phyloP scores from a whole-genome alignment of 2,113 vertebrate genomes.

The Atlantisia rogersi region DNA sequence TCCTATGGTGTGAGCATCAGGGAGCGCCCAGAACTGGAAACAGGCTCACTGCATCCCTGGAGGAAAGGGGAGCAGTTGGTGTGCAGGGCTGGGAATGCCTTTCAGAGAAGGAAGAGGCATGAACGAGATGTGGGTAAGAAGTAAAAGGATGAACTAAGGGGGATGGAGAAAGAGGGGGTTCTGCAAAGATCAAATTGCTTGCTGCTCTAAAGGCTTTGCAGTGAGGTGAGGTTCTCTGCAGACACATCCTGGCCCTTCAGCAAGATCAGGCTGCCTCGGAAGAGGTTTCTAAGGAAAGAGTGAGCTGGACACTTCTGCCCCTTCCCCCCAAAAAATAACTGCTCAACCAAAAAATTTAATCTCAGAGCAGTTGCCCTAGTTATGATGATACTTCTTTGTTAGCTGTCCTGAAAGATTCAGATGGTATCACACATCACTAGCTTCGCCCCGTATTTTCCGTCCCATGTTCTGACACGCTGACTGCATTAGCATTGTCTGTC shows the following conservation, averaged over 20 bases:
- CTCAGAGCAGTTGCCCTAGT: not conserved
- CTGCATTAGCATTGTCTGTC: slow-evolving; percentile 2
- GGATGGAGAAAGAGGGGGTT: not conserved
- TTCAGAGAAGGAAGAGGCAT: not conserved
- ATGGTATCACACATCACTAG: not conserved
- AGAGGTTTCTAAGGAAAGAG: not conserved
- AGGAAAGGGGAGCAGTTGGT: not conserved
- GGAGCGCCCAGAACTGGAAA: not conserved
- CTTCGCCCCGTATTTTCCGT: not conserved
- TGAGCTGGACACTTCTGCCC: not conserved
- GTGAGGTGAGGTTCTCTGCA: not conserved
- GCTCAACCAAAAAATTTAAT: not conserved
- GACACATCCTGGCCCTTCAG: not conserved
- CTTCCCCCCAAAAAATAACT: not conserved
- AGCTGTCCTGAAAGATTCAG: not conserved
- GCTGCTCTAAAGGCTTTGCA: not conserved
- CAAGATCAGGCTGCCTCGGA: not conserved
- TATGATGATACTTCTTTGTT: not conserved
- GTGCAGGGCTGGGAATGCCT: not conserved
- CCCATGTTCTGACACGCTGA: not conserved
- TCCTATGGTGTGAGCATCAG: not conserved
- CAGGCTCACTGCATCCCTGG: not conserved
- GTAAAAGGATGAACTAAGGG: not conserved
- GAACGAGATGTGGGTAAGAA: not conserved
- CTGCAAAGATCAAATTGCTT: not conserved